Conservation (phyloP, 2,888 invertebrate species). For the Gisinianus flammeolus region DNA sequence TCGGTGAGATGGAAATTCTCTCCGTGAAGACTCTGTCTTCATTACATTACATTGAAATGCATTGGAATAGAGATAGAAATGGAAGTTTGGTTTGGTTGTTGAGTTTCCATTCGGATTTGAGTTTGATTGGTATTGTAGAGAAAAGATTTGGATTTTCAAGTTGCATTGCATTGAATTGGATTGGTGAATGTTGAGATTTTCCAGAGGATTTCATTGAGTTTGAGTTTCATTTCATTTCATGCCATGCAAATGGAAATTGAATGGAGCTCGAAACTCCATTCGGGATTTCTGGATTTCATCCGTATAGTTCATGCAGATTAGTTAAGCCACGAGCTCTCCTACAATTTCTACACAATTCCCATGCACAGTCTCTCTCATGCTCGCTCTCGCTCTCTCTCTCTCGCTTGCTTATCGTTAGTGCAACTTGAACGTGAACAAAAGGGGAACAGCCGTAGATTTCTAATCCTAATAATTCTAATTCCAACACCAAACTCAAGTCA, state of each 20-base stretch:
- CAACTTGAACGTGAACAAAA: not conserved
- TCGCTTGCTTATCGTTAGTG: too few species aligned
- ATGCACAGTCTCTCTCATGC: too few species aligned
- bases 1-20: not conserved
- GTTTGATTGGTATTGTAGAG: not conserved
- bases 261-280: not conserved
- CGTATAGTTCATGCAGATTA: not conserved
- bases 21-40: slow-evolving; percentile 8
- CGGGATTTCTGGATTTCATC: not conserved
- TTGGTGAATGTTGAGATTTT: not conserved
- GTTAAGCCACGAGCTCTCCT: too few species aligned
- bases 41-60: too few species aligned
- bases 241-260: not conserved
- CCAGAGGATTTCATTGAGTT: not conserved
- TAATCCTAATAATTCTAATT: not conserved
- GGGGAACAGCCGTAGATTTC: not conserved
- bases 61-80: too few species aligned
- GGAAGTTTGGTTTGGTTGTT: not conserved
- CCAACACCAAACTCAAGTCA: not conserved
- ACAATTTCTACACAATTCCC: too few species aligned
- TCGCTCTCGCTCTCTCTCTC: too few species aligned
- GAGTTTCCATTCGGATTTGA: not conserved
- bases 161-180: not conserved
- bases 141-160: not conserved
- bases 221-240: not conserved